Evolutionary conservation across 2,113 vertebrate species (phyloP).

Genomic region (Copsychus sechellarum): DNA sequence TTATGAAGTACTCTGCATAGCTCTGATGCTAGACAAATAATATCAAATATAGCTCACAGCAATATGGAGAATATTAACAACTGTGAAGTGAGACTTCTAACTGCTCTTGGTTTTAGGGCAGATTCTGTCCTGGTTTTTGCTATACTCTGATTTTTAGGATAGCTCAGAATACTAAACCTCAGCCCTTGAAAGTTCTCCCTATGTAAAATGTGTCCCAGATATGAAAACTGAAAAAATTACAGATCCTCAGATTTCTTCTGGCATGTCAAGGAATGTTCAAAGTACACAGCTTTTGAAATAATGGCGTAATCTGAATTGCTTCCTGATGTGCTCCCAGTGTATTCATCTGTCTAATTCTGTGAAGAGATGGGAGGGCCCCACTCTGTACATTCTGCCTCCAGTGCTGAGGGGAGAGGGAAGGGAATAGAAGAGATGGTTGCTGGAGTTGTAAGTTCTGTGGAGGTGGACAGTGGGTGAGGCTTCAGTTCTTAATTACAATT

Average conservation of each 20-base stretch:
- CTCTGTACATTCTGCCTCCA: not conserved
- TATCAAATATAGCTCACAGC: not conserved
- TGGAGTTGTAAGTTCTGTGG: not conserved
- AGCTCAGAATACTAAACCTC: not conserved
- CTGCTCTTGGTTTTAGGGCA: not conserved
- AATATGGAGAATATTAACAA: not conserved
- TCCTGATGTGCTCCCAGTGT: conserved; percentile 9
- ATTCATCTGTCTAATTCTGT: not conserved
- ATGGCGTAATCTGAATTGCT: not conserved
- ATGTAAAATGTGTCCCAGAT: conserved; percentile 8
- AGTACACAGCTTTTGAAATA: conserved; percentile 20
- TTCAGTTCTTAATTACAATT: conserved; percentile 13
- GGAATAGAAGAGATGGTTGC: not conserved
- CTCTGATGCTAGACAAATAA: not conserved
- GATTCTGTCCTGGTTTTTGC: not conserved
- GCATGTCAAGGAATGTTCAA: conserved; percentile 16
- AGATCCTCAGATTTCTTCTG: not conserved
- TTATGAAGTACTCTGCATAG: not conserved
- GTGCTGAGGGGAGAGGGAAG: not conserved
- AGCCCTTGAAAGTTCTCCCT: not conserved
- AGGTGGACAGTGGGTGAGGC: not conserved
- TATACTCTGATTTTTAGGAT: not conserved
- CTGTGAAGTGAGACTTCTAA: not conserved
- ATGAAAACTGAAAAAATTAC: not conserved
- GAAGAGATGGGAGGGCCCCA: not conserved